Conservation (phyloP, 2,888 invertebrate species). For the Iphiclides podalirius region DNA sequence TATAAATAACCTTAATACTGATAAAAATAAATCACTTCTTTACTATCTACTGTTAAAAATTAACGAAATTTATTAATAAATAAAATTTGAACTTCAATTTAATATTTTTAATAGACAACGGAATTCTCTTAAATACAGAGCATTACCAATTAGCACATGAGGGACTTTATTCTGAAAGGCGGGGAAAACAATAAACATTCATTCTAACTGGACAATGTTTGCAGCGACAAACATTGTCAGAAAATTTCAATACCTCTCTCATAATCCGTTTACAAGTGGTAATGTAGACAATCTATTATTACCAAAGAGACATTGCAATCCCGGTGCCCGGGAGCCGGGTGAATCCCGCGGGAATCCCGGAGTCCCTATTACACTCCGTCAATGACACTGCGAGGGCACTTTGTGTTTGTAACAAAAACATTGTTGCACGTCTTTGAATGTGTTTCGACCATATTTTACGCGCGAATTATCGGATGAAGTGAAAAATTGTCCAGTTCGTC, state of each 20-base stretch:
- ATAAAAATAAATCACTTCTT: too few species aligned
- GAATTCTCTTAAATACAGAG: too few species aligned
- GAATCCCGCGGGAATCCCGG: slow-evolving; percentile 27
- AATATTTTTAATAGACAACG: too few species aligned
- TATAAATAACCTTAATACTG: too few species aligned
- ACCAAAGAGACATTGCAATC: slow-evolving; percentile 29
- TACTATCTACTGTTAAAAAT: too few species aligned
- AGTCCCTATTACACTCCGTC: slow-evolving; percentile 24
- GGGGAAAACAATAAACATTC: too few species aligned
- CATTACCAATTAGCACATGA: too few species aligned
- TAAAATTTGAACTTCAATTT: too few species aligned
- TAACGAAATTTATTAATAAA: too few species aligned
- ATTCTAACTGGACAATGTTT: too few species aligned
- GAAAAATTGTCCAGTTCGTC: not conserved
- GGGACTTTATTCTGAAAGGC: too few species aligned
- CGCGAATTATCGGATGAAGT: not conserved
- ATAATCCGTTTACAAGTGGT: slow-evolving; percentile 27
- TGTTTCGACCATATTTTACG: slow-evolving; percentile 1
- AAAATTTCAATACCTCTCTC: slow-evolving; percentile 10
- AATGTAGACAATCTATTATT: slow-evolving; percentile 41
- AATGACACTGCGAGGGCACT: slow-evolving; percentile 23
- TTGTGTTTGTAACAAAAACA: slow-evolving; percentile 13
- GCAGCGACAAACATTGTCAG: too few species aligned
- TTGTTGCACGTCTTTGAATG: slow-evolving; percentile 15
- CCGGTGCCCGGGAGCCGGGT: slow-evolving; percentile 7